These are phyloP conservation scores for Furcula furcula DNA, from an alignment of 2,888 invertebrate species.

Conservation along the genomic window DNA sequence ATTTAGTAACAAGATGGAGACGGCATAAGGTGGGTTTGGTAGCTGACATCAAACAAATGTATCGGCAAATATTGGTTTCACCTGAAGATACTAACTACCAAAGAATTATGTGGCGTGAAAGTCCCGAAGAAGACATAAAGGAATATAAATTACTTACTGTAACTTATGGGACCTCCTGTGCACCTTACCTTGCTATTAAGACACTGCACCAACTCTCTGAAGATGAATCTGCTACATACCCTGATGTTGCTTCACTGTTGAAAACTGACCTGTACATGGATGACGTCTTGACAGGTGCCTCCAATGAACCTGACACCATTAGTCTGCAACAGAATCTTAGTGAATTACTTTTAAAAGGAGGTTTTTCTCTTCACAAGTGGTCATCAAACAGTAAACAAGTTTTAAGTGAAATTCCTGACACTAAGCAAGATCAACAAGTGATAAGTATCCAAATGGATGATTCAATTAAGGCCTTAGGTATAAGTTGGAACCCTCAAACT, in stretches of 20 bases:
- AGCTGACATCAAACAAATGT: conserved; percentile 17
- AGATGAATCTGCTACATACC: conserved; percentile 19
- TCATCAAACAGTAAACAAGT: conserved; percentile 8
- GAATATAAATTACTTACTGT: conserved; percentile 13
- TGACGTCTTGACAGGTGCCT: conserved; percentile 19
- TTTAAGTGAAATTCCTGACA: conserved; percentile 1
- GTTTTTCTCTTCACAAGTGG: conserved; percentile 35
- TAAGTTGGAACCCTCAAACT: conserved; percentile 27
- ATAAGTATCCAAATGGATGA: conserved; percentile 17
- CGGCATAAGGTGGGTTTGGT: conserved; percentile 5
- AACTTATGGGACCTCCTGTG: conserved; percentile 25
- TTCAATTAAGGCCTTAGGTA: conserved; percentile 26
- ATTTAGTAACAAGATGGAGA: conserved; percentile 13
- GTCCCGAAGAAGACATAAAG: conserved; percentile 5
- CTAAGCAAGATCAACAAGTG: conserved; percentile 3
- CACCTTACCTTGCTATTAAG: conserved; percentile 29
- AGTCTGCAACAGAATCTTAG: conserved; percentile 17
- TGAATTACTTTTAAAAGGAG: conserved; percentile 25
- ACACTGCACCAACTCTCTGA: conserved; percentile 25
- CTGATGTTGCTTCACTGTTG: conserved; percentile 10
- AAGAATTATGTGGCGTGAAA: conserved; percentile 13
- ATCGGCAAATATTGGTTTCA: conserved; percentile 6
- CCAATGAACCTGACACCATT: conserved; percentile 14
- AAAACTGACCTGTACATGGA: conserved; percentile 23
- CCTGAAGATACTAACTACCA: conserved; percentile 3